Percentiles rank a stretch among this genome's conserved stretches.
phyloP scores from a whole-genome alignment of 35 echinoderm and acorn worm genomes.

The Ophioderma brevispina region DNA sequence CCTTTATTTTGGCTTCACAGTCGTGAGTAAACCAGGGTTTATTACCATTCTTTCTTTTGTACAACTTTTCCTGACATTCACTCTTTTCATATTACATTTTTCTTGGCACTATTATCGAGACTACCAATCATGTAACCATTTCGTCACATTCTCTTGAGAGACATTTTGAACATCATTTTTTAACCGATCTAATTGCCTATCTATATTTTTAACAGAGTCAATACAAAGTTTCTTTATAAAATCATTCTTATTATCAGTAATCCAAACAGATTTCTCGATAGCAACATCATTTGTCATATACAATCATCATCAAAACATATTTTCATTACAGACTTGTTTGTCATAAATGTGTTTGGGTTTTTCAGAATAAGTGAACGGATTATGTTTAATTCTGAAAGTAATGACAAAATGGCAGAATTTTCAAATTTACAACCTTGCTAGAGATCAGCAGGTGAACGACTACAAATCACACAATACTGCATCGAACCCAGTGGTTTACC shows the following conservation, averaged over 20 bases:
- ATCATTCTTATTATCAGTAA: not conserved
- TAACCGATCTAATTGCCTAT: not conserved
- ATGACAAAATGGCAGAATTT: not conserved
- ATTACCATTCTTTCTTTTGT: not conserved
- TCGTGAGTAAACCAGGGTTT: not conserved
- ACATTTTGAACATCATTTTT: not conserved
- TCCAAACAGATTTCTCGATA: not conserved
- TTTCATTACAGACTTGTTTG: not conserved
- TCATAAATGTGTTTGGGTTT: not conserved
- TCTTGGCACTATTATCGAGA: not conserved
- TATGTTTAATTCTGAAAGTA: not conserved
- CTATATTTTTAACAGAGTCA: not conserved
- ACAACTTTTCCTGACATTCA: not conserved
- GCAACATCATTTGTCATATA: not conserved
- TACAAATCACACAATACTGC: not conserved
- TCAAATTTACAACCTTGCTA: not conserved
- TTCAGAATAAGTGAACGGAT: not conserved
- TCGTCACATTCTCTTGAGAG: not conserved
- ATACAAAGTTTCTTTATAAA: not conserved
- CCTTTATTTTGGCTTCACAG: not conserved
- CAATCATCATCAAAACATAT: not conserved
- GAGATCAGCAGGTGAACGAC: not conserved
- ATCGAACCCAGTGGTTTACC: not conserved
- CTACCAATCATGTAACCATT: not conserved
- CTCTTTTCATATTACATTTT: not conserved